These are phyloP conservation scores for Glyptemys insculpta DNA, from an alignment of 2,797 vertebrate genomes.

Conservation along the genomic window DNA sequence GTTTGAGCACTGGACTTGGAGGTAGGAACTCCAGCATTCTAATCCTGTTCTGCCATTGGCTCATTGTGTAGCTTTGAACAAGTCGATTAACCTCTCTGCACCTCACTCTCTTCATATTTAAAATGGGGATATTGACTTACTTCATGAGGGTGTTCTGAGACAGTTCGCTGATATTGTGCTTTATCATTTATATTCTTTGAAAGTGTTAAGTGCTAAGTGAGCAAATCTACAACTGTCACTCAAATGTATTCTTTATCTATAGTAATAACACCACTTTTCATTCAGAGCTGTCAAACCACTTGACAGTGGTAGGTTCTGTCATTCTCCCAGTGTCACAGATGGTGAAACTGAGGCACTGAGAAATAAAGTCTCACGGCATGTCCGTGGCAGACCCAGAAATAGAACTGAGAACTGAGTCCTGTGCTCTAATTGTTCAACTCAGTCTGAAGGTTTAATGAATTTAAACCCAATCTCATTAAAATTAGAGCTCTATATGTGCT, in stretches of 20 bases:
- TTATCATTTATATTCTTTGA: neutral
- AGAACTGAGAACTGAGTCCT: neutral
- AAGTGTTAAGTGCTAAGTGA: neutral
- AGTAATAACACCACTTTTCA: neutral
- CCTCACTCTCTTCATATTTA: neutral
- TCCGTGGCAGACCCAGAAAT: neutral
- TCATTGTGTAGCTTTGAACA: neutral
- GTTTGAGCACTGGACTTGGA: conserved; percentile 24
- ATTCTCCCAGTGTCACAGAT: neutral
- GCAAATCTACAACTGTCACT: neutral
- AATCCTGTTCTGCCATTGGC: neutral
- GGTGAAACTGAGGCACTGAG: neutral
- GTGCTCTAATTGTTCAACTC: neutral
- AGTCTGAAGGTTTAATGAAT: neutral
- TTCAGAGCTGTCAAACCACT: neutral
- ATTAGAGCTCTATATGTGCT: neutral
- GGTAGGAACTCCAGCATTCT: neutral
- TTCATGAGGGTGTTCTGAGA: neutral
- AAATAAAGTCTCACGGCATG: neutral
- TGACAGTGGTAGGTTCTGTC: neutral
- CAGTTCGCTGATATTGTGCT: neutral
- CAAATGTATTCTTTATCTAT: neutral
- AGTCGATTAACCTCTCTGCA: neutral
- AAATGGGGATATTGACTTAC: neutral
- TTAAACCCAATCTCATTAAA: neutral